Evolutionary conservation across 2,797 vertebrate species (phyloP).

Genomic region (Danionella dracula): DNA sequence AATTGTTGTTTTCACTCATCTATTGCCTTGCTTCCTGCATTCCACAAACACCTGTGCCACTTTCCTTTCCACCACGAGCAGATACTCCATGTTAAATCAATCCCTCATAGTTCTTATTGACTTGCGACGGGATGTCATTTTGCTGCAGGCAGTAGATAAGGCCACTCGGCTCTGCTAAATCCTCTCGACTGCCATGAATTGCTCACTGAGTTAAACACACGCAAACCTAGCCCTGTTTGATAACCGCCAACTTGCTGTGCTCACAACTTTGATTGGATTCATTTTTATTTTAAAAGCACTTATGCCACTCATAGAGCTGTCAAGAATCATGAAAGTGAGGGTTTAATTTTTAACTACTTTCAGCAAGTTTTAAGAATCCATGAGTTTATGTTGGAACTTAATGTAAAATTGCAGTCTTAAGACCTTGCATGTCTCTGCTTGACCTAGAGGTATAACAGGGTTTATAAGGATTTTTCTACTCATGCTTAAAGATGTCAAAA

Average conservation of each 20-base stretch:
- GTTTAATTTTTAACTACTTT: conserved; percentile 27
- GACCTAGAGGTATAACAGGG: background rate
- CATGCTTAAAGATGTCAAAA: background rate
- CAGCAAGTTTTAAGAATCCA: background rate
- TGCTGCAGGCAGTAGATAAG: conserved; percentile 47
- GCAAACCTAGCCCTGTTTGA: conserved; percentile 26
- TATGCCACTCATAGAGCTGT: conserved; percentile 25
- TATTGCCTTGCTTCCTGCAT: background rate
- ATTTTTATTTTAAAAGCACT: conserved; percentile 39
- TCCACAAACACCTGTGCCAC: background rate
- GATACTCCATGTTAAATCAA: conserved; percentile 19
- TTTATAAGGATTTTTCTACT: conserved; percentile 2
- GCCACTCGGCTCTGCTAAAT: conserved; percentile 37
- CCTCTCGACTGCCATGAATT: conserved; percentile 37
- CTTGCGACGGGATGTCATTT: conserved; percentile 15
- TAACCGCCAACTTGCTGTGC: conserved; percentile 30
- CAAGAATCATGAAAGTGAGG: conserved; percentile 21
- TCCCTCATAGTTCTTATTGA: background rate
- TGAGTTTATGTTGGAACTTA: no score
- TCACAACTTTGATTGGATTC: conserved; percentile 8
- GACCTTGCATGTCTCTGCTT: conserved; percentile 8
- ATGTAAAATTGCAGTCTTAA: background rate
- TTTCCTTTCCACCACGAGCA: background rate
- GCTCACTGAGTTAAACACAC: conserved; percentile 29
- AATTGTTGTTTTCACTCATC: background rate